Conservation (phyloP, 2,797 vertebrate genomes). For the Craterocephalus amniculus region DNA sequence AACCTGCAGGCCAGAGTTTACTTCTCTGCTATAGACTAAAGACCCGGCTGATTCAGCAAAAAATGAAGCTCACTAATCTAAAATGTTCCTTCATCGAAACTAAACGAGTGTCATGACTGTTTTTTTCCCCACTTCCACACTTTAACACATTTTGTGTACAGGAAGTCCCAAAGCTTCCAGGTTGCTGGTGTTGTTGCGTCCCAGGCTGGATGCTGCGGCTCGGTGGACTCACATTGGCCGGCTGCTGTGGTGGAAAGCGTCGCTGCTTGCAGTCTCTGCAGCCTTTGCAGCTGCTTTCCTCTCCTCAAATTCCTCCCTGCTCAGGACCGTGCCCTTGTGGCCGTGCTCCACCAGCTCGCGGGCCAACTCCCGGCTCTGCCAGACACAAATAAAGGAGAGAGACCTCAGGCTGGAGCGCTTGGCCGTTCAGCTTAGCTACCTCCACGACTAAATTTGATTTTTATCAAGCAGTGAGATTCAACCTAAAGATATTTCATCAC, state of each 20-base stretch:
- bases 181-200: no score
- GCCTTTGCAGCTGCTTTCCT: constrained; percentile 82
- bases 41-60: no score
- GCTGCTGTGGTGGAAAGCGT: constrained; percentile 69
- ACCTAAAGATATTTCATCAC: constrained; percentile 25
- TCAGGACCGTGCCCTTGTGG: constrained; percentile 84
- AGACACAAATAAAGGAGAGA: constrained; percentile 41
- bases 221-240: constrained; percentile 84
- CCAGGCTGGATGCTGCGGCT: no score
- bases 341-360: constrained; percentile 87
- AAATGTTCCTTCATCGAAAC: no score
- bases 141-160: no score
- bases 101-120: no score
- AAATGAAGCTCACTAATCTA: no score
- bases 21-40: no score
- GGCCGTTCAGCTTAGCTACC: not conserved
- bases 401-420: not conserved
- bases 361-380: constrained; percentile 84
- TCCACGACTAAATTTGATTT: not conserved
- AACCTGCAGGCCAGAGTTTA: no score
- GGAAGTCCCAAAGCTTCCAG: no score
- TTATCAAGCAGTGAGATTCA: constrained; percentile 2
- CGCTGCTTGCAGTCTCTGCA: constrained; percentile 46
- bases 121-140: no score
- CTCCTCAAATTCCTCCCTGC: constrained; percentile 86